Percentiles rank a stretch among this genome's conserved stretches.
These are phyloP conservation scores for Uloborus plumipes DNA, from an alignment of 2,888 invertebrate genomes.

Conservation along the genomic window DNA sequence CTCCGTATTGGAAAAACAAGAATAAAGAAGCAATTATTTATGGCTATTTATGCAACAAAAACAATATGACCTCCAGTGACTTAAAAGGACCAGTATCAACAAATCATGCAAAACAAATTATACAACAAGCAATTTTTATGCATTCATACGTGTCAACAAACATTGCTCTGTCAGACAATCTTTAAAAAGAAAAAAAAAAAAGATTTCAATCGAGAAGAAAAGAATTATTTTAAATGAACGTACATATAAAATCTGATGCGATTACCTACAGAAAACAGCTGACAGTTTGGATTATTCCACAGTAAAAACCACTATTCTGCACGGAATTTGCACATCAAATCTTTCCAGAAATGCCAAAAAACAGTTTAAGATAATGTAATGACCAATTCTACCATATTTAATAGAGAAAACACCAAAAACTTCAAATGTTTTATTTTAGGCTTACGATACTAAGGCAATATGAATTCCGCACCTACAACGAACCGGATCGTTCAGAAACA, in stretches of 20 bases:
- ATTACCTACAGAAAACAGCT: slow-evolving; percentile 29
- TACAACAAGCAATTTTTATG: too few relatives aligned
- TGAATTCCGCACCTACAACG: slow-evolving; percentile 38
- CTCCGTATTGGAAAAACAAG: background rate
- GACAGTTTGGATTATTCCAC: slow-evolving; percentile 48
- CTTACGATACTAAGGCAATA: slow-evolving; percentile 56
- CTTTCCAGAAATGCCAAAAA: slow-evolving; percentile 11
- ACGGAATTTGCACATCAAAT: background rate
- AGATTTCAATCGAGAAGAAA: background rate
- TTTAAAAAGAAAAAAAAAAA: background rate
- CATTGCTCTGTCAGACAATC: background rate
- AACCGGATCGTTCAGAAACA: slow-evolving; percentile 33
- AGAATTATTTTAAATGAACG: background rate
- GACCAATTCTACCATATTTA: too few relatives aligned
- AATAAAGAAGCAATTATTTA: too few relatives aligned
- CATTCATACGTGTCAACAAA: too few relatives aligned
- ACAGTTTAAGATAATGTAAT: slow-evolving; percentile 2
- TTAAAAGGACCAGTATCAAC: too few relatives aligned
- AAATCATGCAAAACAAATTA: too few relatives aligned
- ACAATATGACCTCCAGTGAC: too few relatives aligned
- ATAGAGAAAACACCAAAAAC: too few relatives aligned
- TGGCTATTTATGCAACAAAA: too few relatives aligned
- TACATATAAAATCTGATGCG: background rate
- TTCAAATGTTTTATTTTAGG: slow-evolving; percentile 55
- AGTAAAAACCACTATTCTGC: background rate